These are phyloP conservation scores for Apteryx owenii DNA, from an alignment of 2,113 vertebrate genomes.

Conservation along the genomic window DNA sequence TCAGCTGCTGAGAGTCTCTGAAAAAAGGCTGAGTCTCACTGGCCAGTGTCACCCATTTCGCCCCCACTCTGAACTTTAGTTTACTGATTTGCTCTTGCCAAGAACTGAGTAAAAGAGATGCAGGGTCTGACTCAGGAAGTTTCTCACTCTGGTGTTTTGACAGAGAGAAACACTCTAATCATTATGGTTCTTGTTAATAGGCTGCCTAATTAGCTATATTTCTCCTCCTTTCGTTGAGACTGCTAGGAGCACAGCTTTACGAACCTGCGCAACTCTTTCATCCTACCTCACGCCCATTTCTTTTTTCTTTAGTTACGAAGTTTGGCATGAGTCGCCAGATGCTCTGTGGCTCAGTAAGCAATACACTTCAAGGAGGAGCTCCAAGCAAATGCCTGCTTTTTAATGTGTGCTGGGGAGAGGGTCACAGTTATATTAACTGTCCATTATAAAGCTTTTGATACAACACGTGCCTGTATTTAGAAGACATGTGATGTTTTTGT, in stretches of 20 bases:
- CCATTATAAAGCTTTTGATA: background rate
- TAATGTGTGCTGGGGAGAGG: background rate
- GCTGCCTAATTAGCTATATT: background rate
- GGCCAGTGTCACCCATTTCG: background rate
- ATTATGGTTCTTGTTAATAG: background rate
- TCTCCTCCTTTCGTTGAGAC: background rate
- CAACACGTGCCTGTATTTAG: background rate
- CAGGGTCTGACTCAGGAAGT: background rate
- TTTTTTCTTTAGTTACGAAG: background rate
- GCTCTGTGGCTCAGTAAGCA: background rate
- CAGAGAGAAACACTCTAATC: background rate
- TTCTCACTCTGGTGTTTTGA: background rate
- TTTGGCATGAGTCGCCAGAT: background rate
- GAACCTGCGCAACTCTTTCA: background rate
- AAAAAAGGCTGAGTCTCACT: background rate
- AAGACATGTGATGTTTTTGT: background rate
- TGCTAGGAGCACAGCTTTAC: background rate
- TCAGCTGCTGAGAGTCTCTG: background rate
- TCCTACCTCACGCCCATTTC: background rate
- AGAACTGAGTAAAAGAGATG: background rate
- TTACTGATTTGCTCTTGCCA: background rate
- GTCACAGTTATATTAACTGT: background rate
- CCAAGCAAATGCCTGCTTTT: background rate
- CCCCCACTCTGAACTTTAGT: background rate
- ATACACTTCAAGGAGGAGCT: background rate